phyloP scores from a whole-genome alignment of 1,140 invertebrate species.

The Pemphigus obesinymphae region DNA sequence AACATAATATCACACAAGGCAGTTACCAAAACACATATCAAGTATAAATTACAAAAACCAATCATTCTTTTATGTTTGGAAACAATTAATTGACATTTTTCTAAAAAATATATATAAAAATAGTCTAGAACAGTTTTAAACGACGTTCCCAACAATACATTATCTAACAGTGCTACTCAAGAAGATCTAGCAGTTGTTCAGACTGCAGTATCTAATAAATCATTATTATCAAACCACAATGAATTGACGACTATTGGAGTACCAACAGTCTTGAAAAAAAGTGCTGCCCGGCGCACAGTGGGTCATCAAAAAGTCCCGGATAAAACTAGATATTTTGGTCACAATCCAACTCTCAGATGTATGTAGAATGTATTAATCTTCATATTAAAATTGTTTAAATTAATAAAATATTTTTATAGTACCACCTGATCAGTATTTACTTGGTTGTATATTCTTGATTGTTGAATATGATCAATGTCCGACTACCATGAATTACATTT shows the following conservation, averaged over 20 bases:
- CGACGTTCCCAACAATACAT: constrained; percentile 42
- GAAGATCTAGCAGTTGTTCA: not conserved
- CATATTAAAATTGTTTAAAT: constrained; percentile 39
- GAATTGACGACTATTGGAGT: constrained; percentile 51
- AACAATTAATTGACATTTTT: no score
- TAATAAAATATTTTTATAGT: constrained; percentile 56
- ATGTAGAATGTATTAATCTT: constrained; percentile 46
- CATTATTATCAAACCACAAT: constrained; percentile 3
- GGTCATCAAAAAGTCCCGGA: constrained; percentile 46
- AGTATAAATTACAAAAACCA: no score
- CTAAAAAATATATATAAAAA: no score
- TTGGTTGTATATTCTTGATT: constrained; percentile 89
- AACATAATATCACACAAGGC: constrained; percentile 61
- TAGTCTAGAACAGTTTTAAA: constrained; percentile 42
- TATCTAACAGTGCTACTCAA: constrained; percentile 33
- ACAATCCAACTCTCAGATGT: constrained; percentile 78
- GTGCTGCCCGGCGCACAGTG: constrained; percentile 49
- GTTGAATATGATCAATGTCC: constrained; percentile 66
- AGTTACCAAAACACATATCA: constrained; percentile 30
- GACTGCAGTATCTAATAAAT: constrained; percentile 8
- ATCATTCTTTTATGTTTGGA: no score
- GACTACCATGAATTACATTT: constrained; percentile 57
- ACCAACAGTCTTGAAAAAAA: constrained; percentile 55
- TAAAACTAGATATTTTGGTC: constrained; percentile 73
- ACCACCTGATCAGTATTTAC: constrained; percentile 78